These are phyloP conservation scores for Noctua janthina DNA, from an alignment of 2,888 invertebrate genomes.

Conservation along the genomic window DNA sequence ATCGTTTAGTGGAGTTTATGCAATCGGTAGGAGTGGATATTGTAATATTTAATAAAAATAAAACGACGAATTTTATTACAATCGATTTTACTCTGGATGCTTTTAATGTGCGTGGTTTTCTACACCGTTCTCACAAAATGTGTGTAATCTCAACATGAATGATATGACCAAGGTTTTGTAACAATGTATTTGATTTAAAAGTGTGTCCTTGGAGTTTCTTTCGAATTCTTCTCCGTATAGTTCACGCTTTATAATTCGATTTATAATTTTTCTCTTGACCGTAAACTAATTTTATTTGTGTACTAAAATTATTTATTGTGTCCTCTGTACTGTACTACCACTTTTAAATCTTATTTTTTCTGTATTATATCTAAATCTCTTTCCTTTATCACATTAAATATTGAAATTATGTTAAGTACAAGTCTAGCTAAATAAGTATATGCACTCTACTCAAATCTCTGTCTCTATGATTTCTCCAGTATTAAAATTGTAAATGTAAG, in stretches of 20 bases:
- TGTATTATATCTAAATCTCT: not conserved
- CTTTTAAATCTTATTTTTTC: not conserved
- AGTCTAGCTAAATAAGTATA: not conserved
- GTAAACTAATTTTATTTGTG: not conserved
- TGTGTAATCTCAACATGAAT: not conserved
- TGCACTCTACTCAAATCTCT: too few species aligned
- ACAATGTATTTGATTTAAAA: not conserved
- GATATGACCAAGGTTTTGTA: not conserved
- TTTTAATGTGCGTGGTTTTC: not conserved
- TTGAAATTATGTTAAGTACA: not conserved
- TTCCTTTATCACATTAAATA: not conserved
- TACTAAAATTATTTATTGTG: not conserved
- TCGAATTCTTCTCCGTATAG: too few species aligned
- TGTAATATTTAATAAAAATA: not conserved
- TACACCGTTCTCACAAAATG: not conserved
- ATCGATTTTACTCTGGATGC: not conserved
- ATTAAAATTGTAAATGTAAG: not conserved
- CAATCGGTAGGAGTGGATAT: conserved; percentile 5
- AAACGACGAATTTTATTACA: not conserved
- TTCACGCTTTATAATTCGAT: not conserved
- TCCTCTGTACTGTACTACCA: not conserved
- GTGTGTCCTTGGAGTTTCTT: not conserved
- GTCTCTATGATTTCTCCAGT: too few species aligned
- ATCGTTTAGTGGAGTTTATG: conserved; percentile 51
- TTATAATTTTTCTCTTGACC: not conserved